Base-by-base conservation (phyloP, 2,888 invertebrate genomes). In the Mechanitis messenoides region DNA sequence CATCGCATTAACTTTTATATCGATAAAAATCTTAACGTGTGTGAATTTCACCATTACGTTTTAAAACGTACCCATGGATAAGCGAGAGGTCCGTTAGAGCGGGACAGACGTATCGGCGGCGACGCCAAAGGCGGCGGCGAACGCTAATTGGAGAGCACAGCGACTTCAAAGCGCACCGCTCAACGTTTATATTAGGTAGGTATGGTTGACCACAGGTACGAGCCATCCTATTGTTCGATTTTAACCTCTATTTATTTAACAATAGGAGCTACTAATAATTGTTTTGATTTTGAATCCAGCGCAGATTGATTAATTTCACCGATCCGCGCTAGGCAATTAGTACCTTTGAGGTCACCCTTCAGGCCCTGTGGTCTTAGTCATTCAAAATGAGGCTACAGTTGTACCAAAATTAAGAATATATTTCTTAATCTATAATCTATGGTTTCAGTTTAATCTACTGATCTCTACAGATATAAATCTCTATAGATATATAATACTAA, bases 131-230 rank as follows among this genome's bases (percentile, higher is more conserved):
- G 89, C 88, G 83, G 81, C 89, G 90, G 90, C 81, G 75, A 72
- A 64, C 84, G 86, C 87, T 90, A 90, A 90, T 90, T 90, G 90
- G 90, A 87, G 87, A 81, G 79, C 77, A 81, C 82, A 78, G 79
- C 77, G 75, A 81, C 80, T 81, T 87, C 89, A 90, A 90, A 90
- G 85, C 74, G 67, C 75, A 80, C 86, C 84, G 85, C 76, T 72
- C 87, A 82, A 88, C 90, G 86, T 88, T 87, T 88, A 88, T 87
- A 88, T 87, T 87, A 85, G 83, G 81, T 82, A 83, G 83, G 83
- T 83, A 83, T 78, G 58, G 59, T 59, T 61, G 60, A 59, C 64
- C 64, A 66, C 66, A 63, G 66, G 66, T 66, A 66, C 33, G 35
- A n/a, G 20, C 12, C 33, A 47, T 42, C 33, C 4, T 5, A n/a